These are phyloP conservation scores for Neria commutata DNA, from an alignment of 2,888 invertebrate genomes.

Conservation along the genomic window DNA sequence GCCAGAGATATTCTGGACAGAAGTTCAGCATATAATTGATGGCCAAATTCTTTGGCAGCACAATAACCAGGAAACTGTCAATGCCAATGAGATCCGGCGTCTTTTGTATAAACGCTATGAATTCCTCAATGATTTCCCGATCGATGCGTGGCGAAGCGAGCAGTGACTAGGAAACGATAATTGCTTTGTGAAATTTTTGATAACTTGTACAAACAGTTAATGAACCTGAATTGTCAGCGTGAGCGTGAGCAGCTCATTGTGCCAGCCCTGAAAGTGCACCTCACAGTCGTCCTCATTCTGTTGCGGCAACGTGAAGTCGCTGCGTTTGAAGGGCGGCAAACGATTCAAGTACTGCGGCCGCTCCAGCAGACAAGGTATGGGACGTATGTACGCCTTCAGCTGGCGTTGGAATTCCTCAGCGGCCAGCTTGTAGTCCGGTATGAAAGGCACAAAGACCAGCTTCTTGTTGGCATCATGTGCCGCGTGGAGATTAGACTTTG, in stretches of 20 bases:
- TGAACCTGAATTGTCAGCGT: slow-evolving; percentile 53
- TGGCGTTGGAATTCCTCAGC: slow-evolving; percentile 45
- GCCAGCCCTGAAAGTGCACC: slow-evolving; percentile 55
- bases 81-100: slow-evolving; percentile 65
- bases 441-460: slow-evolving; percentile 49
- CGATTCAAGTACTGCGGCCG: slow-evolving; percentile 57
- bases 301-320: slow-evolving; percentile 54
- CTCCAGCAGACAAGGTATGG: slow-evolving; percentile 55
- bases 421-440: slow-evolving; percentile 54
- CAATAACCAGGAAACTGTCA: slow-evolving; percentile 64
- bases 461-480: slow-evolving; percentile 30
- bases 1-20: slow-evolving; percentile 69
- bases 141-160: slow-evolving; percentile 66
- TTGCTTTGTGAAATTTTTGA: too few species aligned
- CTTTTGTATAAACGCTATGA: slow-evolving; percentile 68
- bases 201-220: too few species aligned
- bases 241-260: slow-evolving; percentile 52
- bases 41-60: slow-evolving; percentile 64
- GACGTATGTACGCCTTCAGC: slow-evolving; percentile 48
- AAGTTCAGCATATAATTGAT: slow-evolving; percentile 66
- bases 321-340: slow-evolving; percentile 54
- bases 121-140: slow-evolving; percentile 64
- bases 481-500: slow-evolving; percentile 35
- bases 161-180: too few species aligned
- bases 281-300: slow-evolving; percentile 54